Percentiles rank a stretch among this genome's conserved stretches.
These are phyloP conservation scores for Dicrurus megarhynchus DNA, from an alignment of 2,113 vertebrate genomes.

Conservation along the genomic window DNA sequence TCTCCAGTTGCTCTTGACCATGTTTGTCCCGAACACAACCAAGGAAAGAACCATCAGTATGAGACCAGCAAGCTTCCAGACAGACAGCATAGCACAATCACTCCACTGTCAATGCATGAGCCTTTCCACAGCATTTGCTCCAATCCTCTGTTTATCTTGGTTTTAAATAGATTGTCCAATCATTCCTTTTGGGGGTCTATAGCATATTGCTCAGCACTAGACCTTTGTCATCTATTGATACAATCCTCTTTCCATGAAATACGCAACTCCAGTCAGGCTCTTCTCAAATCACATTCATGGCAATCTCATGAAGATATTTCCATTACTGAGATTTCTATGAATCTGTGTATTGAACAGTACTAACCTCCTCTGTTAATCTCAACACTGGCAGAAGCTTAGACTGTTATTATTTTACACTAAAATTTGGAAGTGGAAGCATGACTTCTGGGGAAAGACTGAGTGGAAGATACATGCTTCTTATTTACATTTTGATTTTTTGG, in stretches of 20 bases:
- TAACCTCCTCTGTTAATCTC: not conserved
- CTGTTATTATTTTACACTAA: not conserved
- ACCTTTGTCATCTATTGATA: not conserved
- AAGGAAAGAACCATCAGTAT: not conserved
- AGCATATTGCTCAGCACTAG: not conserved
- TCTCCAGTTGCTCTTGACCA: not conserved
- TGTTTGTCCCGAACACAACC: not conserved
- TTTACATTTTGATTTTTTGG: not conserved
- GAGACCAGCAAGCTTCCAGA: not conserved
- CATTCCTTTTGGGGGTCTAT: not conserved
- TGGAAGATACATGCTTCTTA: not conserved
- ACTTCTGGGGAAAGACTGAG: not conserved
- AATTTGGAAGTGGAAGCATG: not conserved
- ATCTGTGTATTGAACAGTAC: not conserved
- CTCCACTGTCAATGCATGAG: not conserved
- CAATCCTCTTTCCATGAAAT: not conserved
- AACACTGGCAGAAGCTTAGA: not conserved
- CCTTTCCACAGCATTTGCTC: not conserved
- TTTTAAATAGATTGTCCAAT: not conserved
- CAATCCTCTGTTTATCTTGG: not conserved
- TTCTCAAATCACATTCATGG: not conserved
- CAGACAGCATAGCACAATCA: not conserved
- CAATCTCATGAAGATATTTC: not conserved
- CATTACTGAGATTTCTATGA: not conserved
- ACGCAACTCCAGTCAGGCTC: not conserved